These are phyloP conservation scores for Harpalus rubripes DNA, from an alignment of 2,888 invertebrate genomes.

Conservation along the genomic window DNA sequence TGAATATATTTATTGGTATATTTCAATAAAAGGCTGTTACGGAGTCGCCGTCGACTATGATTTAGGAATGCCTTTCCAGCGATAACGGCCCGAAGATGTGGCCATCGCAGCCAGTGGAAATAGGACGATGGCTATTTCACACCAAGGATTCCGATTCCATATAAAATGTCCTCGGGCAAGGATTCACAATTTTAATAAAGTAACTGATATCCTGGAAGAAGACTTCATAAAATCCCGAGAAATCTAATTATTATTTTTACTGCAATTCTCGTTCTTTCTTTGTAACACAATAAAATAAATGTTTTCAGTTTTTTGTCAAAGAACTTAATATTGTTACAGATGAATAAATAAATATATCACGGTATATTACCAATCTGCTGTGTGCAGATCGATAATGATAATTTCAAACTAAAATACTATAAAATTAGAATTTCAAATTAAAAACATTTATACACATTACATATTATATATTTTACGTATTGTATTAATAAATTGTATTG, in stretches of 20 bases:
- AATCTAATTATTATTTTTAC: background rate
- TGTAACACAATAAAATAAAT: too few relatives aligned
- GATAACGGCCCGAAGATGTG: slow-evolving; percentile 54
- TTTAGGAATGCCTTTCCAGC: slow-evolving; percentile 56
- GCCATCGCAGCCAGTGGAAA: slow-evolving; percentile 8
- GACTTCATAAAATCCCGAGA: background rate
- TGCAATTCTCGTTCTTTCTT: too few relatives aligned
- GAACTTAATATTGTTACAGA: too few relatives aligned
- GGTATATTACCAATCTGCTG: too few relatives aligned
- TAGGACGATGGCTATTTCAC: slow-evolving; percentile 23
- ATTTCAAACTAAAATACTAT: too few relatives aligned
- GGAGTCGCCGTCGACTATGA: slow-evolving; percentile 54
- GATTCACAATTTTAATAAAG: slow-evolving; percentile 30
- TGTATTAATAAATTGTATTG: too few relatives aligned
- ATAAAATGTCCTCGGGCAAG: background rate
- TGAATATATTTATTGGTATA: slow-evolving; percentile 64
- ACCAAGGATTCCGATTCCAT: slow-evolving; percentile 8
- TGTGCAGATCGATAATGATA: too few relatives aligned
- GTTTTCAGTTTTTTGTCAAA: too few relatives aligned
- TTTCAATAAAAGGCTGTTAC: slow-evolving; percentile 62
- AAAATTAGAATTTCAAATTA: too few relatives aligned
- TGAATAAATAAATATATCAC: too few relatives aligned
- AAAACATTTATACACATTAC: too few relatives aligned
- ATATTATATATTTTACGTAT: too few relatives aligned
- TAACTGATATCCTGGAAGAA: background rate